Conservation (phyloP, 2,888 invertebrate species). For the Epirrhoe tristata region DNA sequence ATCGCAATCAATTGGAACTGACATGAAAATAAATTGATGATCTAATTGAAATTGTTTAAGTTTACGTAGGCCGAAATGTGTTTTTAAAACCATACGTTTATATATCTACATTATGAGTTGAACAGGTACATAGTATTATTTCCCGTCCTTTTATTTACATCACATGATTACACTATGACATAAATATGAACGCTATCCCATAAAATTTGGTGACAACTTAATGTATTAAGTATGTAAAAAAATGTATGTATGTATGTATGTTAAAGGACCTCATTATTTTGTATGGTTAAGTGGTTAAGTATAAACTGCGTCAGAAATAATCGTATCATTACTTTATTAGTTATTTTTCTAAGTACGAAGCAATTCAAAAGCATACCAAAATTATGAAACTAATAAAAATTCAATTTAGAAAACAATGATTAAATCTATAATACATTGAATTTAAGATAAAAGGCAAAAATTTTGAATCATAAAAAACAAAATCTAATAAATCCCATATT, state of each 20-base stretch:
- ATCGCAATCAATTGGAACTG: background rate
- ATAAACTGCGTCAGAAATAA: constrained; percentile 50
- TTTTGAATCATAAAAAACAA: constrained; percentile 43
- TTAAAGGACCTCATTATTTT: constrained; percentile 48
- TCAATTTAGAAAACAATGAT: constrained; percentile 48
- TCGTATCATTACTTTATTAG: constrained; percentile 42
- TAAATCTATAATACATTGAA: constrained; percentile 55
- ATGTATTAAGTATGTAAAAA: constrained; percentile 41
- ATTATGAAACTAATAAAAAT: constrained; percentile 43
- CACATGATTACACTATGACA: constrained; percentile 52
- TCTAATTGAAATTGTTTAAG: background rate
- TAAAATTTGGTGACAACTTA: constrained; percentile 57
- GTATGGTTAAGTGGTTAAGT: constrained; percentile 56
- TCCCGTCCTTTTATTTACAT: constrained; percentile 72
- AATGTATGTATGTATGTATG: too few relatives aligned
- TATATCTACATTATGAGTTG: constrained; percentile 52
- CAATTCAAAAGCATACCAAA: constrained; percentile 66
- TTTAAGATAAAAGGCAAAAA: constrained; percentile 51
- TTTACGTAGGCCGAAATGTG: constrained; percentile 26
- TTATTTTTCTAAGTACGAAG: constrained; percentile 72
- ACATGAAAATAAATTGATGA: background rate
- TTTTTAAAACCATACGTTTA: constrained; percentile 9
- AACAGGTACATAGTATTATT: constrained; percentile 81
- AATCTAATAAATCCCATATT: constrained; percentile 53
- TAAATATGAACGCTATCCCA: constrained; percentile 51